phyloP scores from a whole-genome alignment of 2,888 invertebrate species.

The Hirtodrosophila cameraria region DNA sequence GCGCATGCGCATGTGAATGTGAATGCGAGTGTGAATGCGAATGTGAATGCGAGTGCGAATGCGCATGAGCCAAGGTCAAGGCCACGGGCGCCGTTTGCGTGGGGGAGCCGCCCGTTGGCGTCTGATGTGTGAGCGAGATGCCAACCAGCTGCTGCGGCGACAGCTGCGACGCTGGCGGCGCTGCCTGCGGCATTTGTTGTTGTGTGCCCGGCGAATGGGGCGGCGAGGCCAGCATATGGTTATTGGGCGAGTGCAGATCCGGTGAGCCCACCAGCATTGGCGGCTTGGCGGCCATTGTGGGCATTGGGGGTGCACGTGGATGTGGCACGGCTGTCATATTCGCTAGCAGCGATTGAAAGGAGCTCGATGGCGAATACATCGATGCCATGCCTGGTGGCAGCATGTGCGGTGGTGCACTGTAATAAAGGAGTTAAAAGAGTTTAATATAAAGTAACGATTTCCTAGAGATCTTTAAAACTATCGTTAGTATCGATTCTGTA shows the following conservation, averaged over 20 bases:
- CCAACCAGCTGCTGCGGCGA: slow-evolving; percentile 86
- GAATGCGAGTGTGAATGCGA: no score
- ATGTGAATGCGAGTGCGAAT: slow-evolving; percentile 19
- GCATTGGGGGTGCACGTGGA: slow-evolving; percentile 65
- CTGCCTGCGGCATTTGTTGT: slow-evolving; percentile 29
- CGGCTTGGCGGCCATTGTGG: slow-evolving; percentile 57
- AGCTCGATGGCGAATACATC: slow-evolving; percentile 86
- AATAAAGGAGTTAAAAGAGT: slow-evolving; percentile 72
- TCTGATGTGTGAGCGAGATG: slow-evolving; percentile 84
- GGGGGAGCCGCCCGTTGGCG: slow-evolving; percentile 56
- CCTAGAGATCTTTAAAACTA: no score
- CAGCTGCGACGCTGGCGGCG: slow-evolving; percentile 87
- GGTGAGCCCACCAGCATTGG: slow-evolving; percentile 79
- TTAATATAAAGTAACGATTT: no score
- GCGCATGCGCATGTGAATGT: no score
- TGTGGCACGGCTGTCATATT: slow-evolving; percentile 87
- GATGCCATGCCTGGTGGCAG: slow-evolving; percentile 87
- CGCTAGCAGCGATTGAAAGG: slow-evolving; percentile 92
- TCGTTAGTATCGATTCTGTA: no score
- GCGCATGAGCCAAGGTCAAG: slow-evolving; percentile 51
- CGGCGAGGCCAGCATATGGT: slow-evolving; percentile 81
- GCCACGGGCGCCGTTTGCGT: slow-evolving; percentile 70
- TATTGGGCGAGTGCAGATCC: slow-evolving; percentile 80
- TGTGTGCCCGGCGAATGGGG: slow-evolving; percentile 80
- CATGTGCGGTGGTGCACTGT: slow-evolving; percentile 87